Evolutionary conservation across 2,888 invertebrate species (phyloP), one percentile per base, ranked within the genome.

Genomic region (Taenaris catops): DNA sequence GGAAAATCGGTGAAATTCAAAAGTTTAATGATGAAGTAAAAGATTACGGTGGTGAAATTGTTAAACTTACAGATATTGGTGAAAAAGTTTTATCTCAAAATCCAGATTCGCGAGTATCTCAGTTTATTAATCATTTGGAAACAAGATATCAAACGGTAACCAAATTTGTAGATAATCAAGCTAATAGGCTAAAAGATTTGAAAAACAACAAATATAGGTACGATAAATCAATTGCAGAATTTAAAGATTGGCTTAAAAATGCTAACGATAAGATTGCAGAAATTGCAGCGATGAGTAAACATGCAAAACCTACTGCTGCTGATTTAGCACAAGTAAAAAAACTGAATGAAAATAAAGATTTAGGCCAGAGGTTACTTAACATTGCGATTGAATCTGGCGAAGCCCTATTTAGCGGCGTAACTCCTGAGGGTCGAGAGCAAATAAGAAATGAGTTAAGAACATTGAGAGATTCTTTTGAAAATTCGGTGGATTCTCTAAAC

Each of bases 361-460:
- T 90, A 33, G 97, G 96, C 0, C 95, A 95, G 60, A 78, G 83
- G 14, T 76, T 96, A 19, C 71, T 97, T 0, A 95, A 94, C 53
- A 91, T 89, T 52, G 94, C 94, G 0, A 92, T 96, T 0, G 95
- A 95, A 67, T 91, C 93, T 34, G 97, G 97, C 0, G 98, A 98
- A 80, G 91, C 93, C 2, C 80, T 98, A 4, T 96, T 96, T 58
- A 91, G 95, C 5, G 92, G 94, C 21, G 94, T 97, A 4, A 94
- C 94, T 0, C 93, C 95, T 1, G 95, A 96, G 57, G 95, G 96
- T 39, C 90, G 97, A 28, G 97, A 98, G 63, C 81, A 89, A 28
- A 92, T 98, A 29, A 89, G 98, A 46, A 90, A 92, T 26, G 96
- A 97, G 62, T 70, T 97, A 8, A 89, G 96, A 58, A 88, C 91